phyloP scores from a whole-genome alignment of 2,888 invertebrate genomes.

The Lamproptera curius region DNA sequence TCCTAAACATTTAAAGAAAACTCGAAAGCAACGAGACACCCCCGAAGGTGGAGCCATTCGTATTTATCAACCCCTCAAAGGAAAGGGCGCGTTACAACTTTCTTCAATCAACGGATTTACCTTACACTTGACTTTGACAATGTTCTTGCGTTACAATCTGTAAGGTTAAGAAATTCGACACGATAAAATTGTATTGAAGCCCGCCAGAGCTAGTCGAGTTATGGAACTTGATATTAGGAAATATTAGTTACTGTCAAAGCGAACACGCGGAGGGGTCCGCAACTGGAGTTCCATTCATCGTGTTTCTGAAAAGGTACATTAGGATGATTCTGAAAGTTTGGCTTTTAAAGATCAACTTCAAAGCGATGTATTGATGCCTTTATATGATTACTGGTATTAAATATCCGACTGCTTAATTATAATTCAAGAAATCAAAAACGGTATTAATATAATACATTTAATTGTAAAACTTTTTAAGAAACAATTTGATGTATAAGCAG shows the following conservation, averaged over 20 bases:
- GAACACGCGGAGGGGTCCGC: constrained; percentile 15
- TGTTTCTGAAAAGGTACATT: constrained; percentile 6
- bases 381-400: background rate
- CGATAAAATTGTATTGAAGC: constrained; percentile 46
- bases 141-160: constrained; percentile 67
- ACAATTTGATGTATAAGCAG: too few relatives aligned
- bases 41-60: constrained; percentile 35
- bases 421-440: too few relatives aligned
- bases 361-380: constrained; percentile 4
- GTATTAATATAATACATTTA: too few relatives aligned
- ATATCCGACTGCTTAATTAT: too few relatives aligned
- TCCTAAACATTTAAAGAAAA: constrained; percentile 43
- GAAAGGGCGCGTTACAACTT: constrained; percentile 47
- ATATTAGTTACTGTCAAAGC: constrained; percentile 19
- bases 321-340: constrained; percentile 2
- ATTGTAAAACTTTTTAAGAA: too few relatives aligned
- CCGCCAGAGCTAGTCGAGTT: constrained; percentile 34
- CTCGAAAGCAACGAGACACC: constrained; percentile 49
- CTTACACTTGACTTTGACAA: constrained; percentile 66
- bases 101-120: constrained; percentile 72
- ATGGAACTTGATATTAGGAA: constrained; percentile 17
- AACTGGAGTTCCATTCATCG: constrained; percentile 5
- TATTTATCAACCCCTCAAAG: constrained; percentile 53
- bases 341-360: background rate
- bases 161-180: constrained; percentile 60